Percentiles rank a stretch among this genome's conserved stretches.
These are phyloP conservation scores for Sebastolobus altivelis DNA, from an alignment of 2,797 vertebrate genomes.

Conservation along the genomic window DNA sequence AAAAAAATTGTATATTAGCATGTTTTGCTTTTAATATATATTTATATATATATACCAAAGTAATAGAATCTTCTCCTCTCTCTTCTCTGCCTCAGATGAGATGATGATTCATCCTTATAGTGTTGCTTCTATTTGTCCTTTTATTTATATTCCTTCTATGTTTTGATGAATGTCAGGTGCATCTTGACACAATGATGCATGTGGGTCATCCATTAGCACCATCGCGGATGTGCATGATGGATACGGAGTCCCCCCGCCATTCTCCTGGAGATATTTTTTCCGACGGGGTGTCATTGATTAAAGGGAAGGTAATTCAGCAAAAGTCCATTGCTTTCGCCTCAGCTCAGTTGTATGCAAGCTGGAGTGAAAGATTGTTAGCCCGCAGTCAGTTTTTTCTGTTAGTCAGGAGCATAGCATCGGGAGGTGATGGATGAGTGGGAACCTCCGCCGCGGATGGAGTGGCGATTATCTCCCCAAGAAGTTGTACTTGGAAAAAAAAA, in stretches of 20 bases:
- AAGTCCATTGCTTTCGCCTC: slow-evolving; percentile 74
- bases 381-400: slow-evolving; percentile 62
- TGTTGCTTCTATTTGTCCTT: slow-evolving; percentile 32
- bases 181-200: slow-evolving; percentile 70
- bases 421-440: slow-evolving; percentile 70
- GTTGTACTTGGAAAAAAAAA: slow-evolving; percentile 44
- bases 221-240: slow-evolving; percentile 61
- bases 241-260: slow-evolving; percentile 53
- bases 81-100: slow-evolving; percentile 15
- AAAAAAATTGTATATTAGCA: not conserved
- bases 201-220: slow-evolving; percentile 66
- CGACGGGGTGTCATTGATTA: slow-evolving; percentile 79
- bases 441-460: slow-evolving; percentile 41
- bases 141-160: slow-evolving; percentile 51
- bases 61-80: not conserved
- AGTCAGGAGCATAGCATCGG: slow-evolving; percentile 40
- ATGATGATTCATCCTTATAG: slow-evolving; percentile 34
- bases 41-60: not conserved
- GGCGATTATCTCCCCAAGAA: slow-evolving; percentile 66
- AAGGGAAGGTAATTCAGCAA: slow-evolving; percentile 74
- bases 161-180: slow-evolving; percentile 63
- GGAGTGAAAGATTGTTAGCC: slow-evolving; percentile 74
- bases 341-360: slow-evolving; percentile 53
- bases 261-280: slow-evolving; percentile 72
- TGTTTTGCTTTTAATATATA: not conserved